Evolutionary conservation across 2,113 vertebrate genomes (phyloP).

Genomic region (Phaethon lepturus): DNA sequence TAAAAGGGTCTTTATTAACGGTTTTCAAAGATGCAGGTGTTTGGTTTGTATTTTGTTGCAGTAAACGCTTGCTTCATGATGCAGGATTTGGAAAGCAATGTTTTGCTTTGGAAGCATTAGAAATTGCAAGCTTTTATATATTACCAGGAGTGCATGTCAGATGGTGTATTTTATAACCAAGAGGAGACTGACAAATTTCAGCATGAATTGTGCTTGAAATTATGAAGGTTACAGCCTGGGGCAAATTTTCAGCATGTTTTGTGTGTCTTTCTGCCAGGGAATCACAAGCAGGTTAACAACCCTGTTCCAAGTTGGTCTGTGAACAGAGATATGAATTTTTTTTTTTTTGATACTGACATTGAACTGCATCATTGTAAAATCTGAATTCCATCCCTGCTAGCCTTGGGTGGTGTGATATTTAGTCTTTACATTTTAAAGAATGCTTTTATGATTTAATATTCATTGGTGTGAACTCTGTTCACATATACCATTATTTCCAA

Average conservation of each 20-base stretch:
- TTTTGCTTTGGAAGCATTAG: not conserved
- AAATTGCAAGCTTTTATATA: not conserved
- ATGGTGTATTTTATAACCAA: not conserved
- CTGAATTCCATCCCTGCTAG: not conserved
- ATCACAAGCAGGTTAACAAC: not conserved
- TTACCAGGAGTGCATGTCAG: not conserved
- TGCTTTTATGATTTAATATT: not conserved
- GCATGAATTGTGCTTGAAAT: not conserved
- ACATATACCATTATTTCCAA: not conserved
- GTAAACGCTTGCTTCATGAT: not conserved
- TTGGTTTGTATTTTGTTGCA: not conserved
- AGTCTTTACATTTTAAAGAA: not conserved
- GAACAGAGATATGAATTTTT: not conserved
- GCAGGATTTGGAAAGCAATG: not conserved
- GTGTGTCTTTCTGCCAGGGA: not conserved
- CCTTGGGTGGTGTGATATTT: not conserved
- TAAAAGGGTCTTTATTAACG: not conserved
- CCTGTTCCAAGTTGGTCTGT: not conserved
- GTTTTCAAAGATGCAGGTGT: not conserved
- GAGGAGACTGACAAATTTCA: not conserved
- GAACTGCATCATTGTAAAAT: not conserved
- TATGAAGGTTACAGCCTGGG: not conserved
- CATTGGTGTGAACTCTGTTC: not conserved
- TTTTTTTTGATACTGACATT: not conserved
- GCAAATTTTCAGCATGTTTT: not conserved